These are phyloP conservation scores for Scaptodrosophila latifasciaeformis DNA, from an alignment of 2,888 invertebrate genomes.

Conservation along the genomic window DNA sequence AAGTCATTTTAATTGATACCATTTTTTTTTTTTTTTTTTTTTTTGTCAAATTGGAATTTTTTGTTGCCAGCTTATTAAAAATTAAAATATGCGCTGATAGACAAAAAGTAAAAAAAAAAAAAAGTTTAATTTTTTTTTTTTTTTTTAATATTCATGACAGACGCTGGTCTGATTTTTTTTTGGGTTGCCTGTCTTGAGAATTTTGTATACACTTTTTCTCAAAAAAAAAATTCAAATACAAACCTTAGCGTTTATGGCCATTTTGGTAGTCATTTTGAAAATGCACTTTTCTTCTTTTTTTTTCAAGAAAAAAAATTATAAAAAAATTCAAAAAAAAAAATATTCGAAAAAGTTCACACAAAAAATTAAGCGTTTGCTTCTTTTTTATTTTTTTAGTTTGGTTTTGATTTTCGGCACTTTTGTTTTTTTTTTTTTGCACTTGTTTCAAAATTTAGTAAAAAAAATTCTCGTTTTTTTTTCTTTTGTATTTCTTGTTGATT, in stretches of 20 bases:
- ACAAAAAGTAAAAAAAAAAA: not conserved
- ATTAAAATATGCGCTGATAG: not conserved
- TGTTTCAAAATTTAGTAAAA: not conserved
- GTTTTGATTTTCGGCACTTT: not conserved
- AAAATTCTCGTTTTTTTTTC: not conserved
- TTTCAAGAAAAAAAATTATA: not conserved
- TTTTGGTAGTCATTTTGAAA: slow-evolving; percentile 67
- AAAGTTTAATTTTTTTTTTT: no score
- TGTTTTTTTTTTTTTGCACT: not conserved
- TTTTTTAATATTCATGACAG: no score
- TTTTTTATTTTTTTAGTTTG: slow-evolving; percentile 4
- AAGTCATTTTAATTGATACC: not conserved
- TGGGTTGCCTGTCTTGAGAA: no score
- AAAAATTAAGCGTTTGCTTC: not conserved
- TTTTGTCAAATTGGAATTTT: no score
- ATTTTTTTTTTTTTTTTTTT: no score
- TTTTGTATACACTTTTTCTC: no score
- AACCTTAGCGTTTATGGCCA: slow-evolving; percentile 72
- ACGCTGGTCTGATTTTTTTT: no score
- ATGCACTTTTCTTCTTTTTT: no score
- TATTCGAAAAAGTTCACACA: not conserved
- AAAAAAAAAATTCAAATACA: slow-evolving; percentile 23
- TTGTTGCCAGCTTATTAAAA: slow-evolving; percentile 4
- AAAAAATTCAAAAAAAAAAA: slow-evolving; percentile 14
- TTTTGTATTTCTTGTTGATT: not conserved